A percentile compares a stretch with the other conserved stretches of the same genome.
Evolutionary conservation across 1,140 invertebrate genomes (phyloP).

Genomic region (Branchinecta lindahli): DNA sequence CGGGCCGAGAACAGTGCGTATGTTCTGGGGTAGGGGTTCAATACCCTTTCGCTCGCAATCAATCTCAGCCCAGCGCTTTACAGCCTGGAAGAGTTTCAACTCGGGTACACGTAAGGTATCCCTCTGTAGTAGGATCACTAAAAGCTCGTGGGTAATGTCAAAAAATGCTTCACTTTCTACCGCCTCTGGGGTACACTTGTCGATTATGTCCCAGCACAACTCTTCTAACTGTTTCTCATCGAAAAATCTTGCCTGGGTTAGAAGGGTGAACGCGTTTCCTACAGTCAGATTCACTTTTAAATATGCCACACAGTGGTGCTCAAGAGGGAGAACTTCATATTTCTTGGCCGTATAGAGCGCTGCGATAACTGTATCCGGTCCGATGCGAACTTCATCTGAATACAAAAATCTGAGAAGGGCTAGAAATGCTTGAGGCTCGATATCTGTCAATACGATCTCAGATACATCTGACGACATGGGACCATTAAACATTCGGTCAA

Average conservation of each 20-base stretch:
- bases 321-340: constrained; percentile 64
- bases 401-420: constrained; percentile 53
- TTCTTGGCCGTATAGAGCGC: constrained; percentile 74
- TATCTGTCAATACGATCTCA: constrained; percentile 64
- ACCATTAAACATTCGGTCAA: constrained; percentile 77
- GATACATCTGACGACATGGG: constrained; percentile 46
- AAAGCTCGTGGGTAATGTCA: constrained; percentile 67
- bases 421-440: constrained; percentile 60
- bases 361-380: constrained; percentile 72
- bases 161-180: constrained; percentile 68
- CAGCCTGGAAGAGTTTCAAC: constrained; percentile 57
- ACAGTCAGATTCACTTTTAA: constrained; percentile 58
- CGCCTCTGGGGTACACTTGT: constrained; percentile 66
- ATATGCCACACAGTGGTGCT: constrained; percentile 71
- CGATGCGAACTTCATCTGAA: constrained; percentile 69
- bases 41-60: constrained; percentile 53
- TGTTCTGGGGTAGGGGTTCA: constrained; percentile 38
- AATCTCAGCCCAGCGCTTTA: constrained; percentile 53
- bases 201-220: constrained; percentile 67
- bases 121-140: constrained; percentile 60
- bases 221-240: constrained; percentile 62
- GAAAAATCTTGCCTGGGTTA: constrained; percentile 60
- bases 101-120: constrained; percentile 68
- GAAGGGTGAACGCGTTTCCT: constrained; percentile 70
- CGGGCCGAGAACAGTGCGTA: constrained; percentile 46